phyloP scores from a whole-genome alignment of 2,113 vertebrate species.

The Hypanus sabinus region DNA sequence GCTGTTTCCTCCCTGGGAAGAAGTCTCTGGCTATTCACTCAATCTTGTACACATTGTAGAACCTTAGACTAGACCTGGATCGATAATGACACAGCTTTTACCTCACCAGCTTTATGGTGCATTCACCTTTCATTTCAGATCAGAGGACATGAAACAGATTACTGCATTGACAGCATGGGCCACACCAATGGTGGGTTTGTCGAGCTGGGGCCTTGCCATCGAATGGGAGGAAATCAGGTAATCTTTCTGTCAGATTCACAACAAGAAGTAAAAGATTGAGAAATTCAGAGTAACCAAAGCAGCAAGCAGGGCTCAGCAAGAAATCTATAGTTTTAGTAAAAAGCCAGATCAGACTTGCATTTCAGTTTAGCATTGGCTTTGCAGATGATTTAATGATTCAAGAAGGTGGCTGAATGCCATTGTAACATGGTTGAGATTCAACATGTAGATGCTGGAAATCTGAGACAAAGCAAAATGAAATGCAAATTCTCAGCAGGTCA shows the following conservation, averaged over 20 bases:
- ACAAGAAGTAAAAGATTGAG: neutral
- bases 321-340: neutral
- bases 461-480: too few relatives aligned
- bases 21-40: too few relatives aligned
- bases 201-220: slow-evolving; percentile 87
- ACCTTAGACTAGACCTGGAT: neutral
- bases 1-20: too few relatives aligned
- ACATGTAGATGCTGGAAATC: too few relatives aligned
- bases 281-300: neutral
- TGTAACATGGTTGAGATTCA: neutral
- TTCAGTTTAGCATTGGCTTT: neutral
- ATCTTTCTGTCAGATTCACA: slow-evolving; percentile 32
- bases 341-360: neutral
- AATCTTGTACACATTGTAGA: neutral
- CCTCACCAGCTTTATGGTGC: neutral
- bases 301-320: neutral
- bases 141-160: slow-evolving; percentile 77
- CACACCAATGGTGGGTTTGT: slow-evolving; percentile 83
- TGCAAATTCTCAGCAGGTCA: too few relatives aligned
- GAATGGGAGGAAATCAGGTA: slow-evolving; percentile 98
- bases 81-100: neutral
- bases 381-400: neutral
- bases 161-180: slow-evolving; percentile 98
- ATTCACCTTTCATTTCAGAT: slow-evolving; percentile 60
- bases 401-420: neutral